Conservation (phyloP, 2,888 invertebrate species). For the Liposcelis brunnea region DNA sequence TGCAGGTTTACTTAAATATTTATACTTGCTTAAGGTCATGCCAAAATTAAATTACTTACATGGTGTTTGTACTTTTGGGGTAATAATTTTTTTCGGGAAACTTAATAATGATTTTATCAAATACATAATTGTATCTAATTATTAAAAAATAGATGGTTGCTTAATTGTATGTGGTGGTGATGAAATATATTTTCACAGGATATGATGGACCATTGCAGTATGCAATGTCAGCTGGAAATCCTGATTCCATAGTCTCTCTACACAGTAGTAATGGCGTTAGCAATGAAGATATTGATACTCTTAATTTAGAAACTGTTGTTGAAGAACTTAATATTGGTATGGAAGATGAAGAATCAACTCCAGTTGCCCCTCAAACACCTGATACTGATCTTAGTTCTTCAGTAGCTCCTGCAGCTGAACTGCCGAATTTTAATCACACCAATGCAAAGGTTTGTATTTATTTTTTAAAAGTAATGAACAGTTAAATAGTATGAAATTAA, state of each 20-base stretch:
- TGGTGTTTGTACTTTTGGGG: too few relatives aligned
- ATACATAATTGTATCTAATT: not conserved
- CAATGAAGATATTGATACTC: not conserved
- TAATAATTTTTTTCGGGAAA: too few relatives aligned
- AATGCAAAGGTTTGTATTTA: slow-evolving; percentile 12
- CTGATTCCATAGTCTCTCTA: slow-evolving; percentile 34
- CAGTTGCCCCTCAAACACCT: slow-evolving; percentile 30
- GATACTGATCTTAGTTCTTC: slow-evolving; percentile 15
- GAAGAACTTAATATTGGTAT: slow-evolving; percentile 15
- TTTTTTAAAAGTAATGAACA: not conserved
- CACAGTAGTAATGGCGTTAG: slow-evolving; percentile 11
- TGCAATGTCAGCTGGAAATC: slow-evolving; percentile 63
- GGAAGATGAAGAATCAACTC: slow-evolving; percentile 40
- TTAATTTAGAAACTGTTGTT: not conserved
- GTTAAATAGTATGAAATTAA: not conserved
- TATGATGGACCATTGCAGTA: slow-evolving; percentile 82
- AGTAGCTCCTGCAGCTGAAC: slow-evolving; percentile 13
- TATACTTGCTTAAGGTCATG: too few relatives aligned
- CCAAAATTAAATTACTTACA: too few relatives aligned
- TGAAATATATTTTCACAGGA: slow-evolving; percentile 37
- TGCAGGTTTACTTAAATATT: too few relatives aligned
- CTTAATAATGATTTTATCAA: not conserved
- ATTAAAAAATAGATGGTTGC: not conserved
- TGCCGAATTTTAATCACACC: slow-evolving; percentile 15
- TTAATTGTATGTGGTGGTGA: too few relatives aligned